Evolutionary conservation across 1,140 invertebrate genomes (phyloP).

Genomic region (Lutraria rhynchaena): DNA sequence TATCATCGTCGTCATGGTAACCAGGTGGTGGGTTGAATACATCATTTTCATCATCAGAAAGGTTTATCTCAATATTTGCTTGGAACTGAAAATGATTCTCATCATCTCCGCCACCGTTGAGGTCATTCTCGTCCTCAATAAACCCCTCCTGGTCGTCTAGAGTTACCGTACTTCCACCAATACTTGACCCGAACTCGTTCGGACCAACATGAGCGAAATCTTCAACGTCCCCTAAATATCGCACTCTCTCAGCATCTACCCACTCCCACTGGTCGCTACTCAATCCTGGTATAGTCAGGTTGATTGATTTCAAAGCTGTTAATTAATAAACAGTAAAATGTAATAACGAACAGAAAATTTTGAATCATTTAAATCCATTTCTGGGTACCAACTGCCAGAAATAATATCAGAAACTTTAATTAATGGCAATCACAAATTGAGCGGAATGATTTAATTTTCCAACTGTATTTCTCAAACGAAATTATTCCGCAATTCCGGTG

Average conservation of each 20-base stretch:
- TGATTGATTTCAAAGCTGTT: slow-evolving; percentile 55
- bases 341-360: too few relatives aligned
- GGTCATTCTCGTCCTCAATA: slow-evolving; percentile 7
- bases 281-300: slow-evolving; percentile 52
- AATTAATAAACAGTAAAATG: too few relatives aligned
- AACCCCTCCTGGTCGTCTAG: slow-evolving; percentile 18
- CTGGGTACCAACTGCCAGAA: too few relatives aligned
- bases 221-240: neutral
- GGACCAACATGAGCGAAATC: slow-evolving; percentile 29
- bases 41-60: slow-evolving; percentile 34
- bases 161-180: slow-evolving; percentile 25
- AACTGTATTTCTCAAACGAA: too few relatives aligned
- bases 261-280: slow-evolving; percentile 43
- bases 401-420: too few relatives aligned
- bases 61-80: neutral
- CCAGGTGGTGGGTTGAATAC: neutral
- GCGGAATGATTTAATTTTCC: too few relatives aligned
- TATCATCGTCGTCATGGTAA: slow-evolving; percentile 10
- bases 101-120: slow-evolving; percentile 17
- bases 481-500: too few relatives aligned
- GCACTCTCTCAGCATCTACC: slow-evolving; percentile 35
- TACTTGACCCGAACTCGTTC: slow-evolving; percentile 39
- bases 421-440: too few relatives aligned
- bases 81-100: neutral
- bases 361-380: too few relatives aligned